Evolutionary conservation across 1,140 invertebrate species (phyloP).

Genomic region (Tetragnatha versicolor): DNA sequence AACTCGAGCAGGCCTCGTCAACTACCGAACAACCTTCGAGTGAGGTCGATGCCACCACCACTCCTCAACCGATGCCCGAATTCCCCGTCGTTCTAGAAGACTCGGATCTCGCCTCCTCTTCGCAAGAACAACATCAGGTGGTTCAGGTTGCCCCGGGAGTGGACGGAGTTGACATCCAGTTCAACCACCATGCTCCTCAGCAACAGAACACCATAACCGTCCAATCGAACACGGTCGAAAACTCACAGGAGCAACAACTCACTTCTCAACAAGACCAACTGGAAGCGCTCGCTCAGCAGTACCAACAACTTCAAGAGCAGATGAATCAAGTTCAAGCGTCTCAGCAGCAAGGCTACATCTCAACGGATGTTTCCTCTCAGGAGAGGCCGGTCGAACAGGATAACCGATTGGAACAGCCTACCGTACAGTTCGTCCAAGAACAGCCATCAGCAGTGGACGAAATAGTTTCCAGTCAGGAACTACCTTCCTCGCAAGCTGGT

Average conservation of each 20-base stretch:
- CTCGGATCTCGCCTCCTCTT: too few species aligned
- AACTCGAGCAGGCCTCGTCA: not conserved
- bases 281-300: not conserved
- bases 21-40: not conserved
- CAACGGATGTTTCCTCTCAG: not conserved
- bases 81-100: not conserved
- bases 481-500: too few species aligned
- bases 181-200: conserved; percentile 40
- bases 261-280: not conserved
- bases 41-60: not conserved
- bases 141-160: not conserved
- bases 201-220: not conserved
- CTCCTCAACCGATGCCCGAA: not conserved
- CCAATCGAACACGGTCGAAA: not conserved
- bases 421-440: too few species aligned
- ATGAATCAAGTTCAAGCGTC: not conserved
- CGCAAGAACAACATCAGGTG: too few species aligned
- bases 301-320: conserved; percentile 24
- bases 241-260: not conserved
- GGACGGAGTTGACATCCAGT: not conserved
- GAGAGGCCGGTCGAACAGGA: not conserved
- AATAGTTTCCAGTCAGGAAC: too few species aligned
- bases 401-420: too few species aligned
- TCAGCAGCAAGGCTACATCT: conserved; percentile 6
- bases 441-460: too few species aligned